These are phyloP conservation scores for Halichoerus grypus DNA, from an alignment of 2,113 vertebrate genomes.

Conservation along the genomic window DNA sequence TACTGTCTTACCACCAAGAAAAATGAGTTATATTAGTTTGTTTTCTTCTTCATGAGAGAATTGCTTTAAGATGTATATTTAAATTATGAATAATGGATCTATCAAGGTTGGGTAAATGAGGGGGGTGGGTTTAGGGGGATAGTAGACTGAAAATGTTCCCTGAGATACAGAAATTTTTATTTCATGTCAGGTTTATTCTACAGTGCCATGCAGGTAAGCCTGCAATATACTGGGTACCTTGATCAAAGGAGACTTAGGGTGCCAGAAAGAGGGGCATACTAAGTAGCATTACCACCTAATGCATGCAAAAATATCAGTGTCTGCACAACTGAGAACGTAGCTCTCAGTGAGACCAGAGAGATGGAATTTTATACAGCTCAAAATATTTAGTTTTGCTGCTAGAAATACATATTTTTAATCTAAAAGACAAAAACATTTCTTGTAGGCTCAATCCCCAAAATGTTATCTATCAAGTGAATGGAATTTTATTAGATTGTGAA, in stretches of 20 bases:
- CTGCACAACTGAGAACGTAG: background rate
- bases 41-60: background rate
- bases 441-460: background rate
- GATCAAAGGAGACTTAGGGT: background rate
- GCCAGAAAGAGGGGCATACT: background rate
- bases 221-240: background rate
- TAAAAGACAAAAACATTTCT: background rate
- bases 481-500: constrained; percentile 10
- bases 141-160: background rate
- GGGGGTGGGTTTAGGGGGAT: rapidly evolving
- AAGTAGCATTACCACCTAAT: too few relatives aligned
- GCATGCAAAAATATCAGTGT: background rate
- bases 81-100: background rate
- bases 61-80: background rate
- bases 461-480: background rate
- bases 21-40: too few relatives aligned
- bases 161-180: background rate
- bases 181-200: rapidly evolving
- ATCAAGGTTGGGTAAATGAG: background rate
- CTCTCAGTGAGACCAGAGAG: background rate
- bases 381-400: background rate
- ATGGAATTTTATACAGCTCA: background rate
- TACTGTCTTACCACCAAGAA: background rate
- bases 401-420: background rate
- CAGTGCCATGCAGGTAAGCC: too few relatives aligned